A percentile compares a stretch with the other conserved stretches of the same genome.
phyloP scores from a whole-genome alignment of 2,888 invertebrate species.

The Ochropleura plecta region DNA sequence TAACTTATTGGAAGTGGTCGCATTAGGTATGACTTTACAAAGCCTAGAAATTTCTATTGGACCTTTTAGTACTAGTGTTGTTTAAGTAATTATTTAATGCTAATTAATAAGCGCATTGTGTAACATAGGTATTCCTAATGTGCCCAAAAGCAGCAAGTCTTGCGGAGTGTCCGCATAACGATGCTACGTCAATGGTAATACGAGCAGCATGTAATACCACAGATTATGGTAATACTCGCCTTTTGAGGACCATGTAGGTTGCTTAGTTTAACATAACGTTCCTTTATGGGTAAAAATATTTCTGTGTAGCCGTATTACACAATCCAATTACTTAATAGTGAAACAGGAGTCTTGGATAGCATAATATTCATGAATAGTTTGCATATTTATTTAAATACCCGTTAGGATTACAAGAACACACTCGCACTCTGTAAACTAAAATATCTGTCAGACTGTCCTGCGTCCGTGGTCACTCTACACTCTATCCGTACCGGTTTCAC shows the following conservation, averaged over 20 bases:
- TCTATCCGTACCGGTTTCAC: background rate
- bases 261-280: background rate
- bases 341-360: background rate
- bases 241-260: background rate
- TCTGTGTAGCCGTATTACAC: background rate
- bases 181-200: slow-evolving; percentile 18
- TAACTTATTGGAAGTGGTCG: background rate
- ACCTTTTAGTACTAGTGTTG: background rate
- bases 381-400: background rate
- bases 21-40: background rate
- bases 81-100: slow-evolving; percentile 11
- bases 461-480: background rate
- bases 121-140: slow-evolving; percentile 11
- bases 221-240: slow-evolving; percentile 11
- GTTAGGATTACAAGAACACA: too few species aligned
- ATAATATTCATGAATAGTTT: background rate
- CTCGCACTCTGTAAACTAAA: background rate
- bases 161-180: slow-evolving; percentile 26
- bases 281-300: background rate
- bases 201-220: slow-evolving; percentile 9
- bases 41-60: background rate
- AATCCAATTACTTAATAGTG: background rate
- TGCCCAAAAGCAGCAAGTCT: background rate
- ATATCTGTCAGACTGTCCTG: background rate
- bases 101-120: slow-evolving; percentile 10